These are phyloP conservation scores for Laticauda colubrina DNA, from an alignment of 2,113 vertebrate species.

Conservation along the genomic window DNA sequence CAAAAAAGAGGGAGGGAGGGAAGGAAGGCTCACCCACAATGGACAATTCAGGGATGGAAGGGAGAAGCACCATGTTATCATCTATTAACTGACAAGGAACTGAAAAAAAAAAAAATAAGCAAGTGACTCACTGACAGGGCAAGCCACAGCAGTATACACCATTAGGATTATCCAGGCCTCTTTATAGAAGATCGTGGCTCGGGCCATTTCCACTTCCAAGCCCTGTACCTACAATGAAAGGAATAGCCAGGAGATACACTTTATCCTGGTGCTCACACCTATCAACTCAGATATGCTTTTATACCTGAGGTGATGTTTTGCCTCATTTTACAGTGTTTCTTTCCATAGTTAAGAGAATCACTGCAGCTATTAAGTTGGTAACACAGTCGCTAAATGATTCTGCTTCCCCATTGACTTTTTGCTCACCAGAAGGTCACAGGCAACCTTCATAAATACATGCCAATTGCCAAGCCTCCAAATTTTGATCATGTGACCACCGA, in stretches of 20 bases:
- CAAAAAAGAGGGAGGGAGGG: neutral
- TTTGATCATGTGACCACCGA: neutral
- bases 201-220: slow-evolving; percentile 70
- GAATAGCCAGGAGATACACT: too few relatives aligned
- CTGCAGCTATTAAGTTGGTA: neutral
- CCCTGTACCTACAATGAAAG: slow-evolving; percentile 64
- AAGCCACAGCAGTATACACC: slow-evolving; percentile 65
- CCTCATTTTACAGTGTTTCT: neutral
- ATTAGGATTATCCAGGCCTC: slow-evolving; percentile 60
- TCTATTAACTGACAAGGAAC: neutral
- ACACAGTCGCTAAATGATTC: neutral
- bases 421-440: neutral
- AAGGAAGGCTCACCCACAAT: too few relatives aligned
- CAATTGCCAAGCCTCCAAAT: neutral
- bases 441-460: neutral
- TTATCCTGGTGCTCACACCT: neutral
- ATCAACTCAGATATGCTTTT: neutral
- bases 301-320: neutral
- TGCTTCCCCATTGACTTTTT: neutral
- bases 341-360: neutral
- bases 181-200: slow-evolving; percentile 68
- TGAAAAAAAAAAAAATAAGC: neutral
- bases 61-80: neutral
- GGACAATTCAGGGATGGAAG: neutral
- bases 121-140: slow-evolving; percentile 53